Evolutionary conservation across 2,113 vertebrate species (phyloP).

Genomic region (Pygoscelis antarcticus): DNA sequence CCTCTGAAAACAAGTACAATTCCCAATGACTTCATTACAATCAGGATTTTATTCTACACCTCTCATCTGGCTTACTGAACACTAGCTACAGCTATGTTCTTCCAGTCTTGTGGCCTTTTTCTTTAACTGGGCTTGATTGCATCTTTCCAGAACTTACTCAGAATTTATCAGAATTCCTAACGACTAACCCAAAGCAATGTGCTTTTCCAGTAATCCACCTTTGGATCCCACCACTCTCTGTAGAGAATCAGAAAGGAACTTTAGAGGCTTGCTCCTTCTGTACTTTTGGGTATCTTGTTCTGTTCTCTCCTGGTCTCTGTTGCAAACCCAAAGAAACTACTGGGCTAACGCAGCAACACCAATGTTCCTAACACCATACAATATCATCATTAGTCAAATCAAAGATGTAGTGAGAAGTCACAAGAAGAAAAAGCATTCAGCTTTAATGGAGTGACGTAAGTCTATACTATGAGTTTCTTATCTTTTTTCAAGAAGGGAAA

Average conservation of each 20-base stretch:
- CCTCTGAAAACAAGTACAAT: background rate
- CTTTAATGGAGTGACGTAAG: background rate
- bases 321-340: background rate
- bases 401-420: background rate
- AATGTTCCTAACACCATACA: background rate
- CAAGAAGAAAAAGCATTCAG: background rate
- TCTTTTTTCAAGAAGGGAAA: background rate
- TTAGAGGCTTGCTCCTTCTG: background rate
- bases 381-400: background rate
- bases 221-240: background rate
- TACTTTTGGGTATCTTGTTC: background rate
- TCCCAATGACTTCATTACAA: background rate
- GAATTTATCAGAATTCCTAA: background rate
- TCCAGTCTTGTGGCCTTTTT: background rate
- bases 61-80: background rate
- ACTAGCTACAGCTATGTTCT: background rate
- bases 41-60: background rate
- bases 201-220: background rate
- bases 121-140: background rate
- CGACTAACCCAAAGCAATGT: background rate
- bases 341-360: background rate
- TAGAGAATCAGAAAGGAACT: background rate
- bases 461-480: background rate
- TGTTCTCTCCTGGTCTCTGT: background rate
- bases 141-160: background rate